Conservation (phyloP, 2,888 invertebrate species). For the Lampropteryx suffumata region DNA sequence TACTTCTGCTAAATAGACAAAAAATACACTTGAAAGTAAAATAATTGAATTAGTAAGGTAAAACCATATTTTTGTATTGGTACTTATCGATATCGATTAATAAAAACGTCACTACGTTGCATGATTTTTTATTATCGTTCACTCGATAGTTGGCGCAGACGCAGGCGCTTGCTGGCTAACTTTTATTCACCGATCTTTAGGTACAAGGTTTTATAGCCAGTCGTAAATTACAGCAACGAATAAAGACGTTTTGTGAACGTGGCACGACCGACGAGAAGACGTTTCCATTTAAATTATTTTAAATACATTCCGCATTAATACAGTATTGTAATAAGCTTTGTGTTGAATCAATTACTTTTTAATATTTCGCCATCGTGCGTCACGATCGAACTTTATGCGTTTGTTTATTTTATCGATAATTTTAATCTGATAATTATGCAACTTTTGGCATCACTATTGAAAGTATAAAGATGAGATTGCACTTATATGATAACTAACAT, state of each 20-base stretch:
- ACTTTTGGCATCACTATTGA: conserved; percentile 9
- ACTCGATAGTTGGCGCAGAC: conserved; percentile 47
- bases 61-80: too few relatives aligned
- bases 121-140: conserved; percentile 59
- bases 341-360: conserved; percentile 68
- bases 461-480: background rate
- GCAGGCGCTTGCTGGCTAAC: conserved; percentile 60
- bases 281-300: conserved; percentile 76
- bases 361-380: conserved; percentile 45
- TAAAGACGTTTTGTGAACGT: conserved; percentile 76
- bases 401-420: conserved; percentile 33
- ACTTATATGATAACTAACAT: too few relatives aligned
- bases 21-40: too few relatives aligned
- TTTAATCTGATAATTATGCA: background rate
- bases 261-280: conserved; percentile 57
- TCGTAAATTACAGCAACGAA: conserved; percentile 70
- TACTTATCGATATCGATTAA: conserved; percentile 41
- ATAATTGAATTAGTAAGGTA: too few relatives aligned
- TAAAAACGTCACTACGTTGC: conserved; percentile 40
- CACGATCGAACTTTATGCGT: conserved; percentile 37
- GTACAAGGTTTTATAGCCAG: conserved; percentile 67
- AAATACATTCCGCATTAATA: conserved; percentile 62
- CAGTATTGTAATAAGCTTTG: conserved; percentile 63
- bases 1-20: too few relatives aligned
- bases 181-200: conserved; percentile 73